Conservation (phyloP, 2,797 vertebrate species). For the Selene dorsalis region DNA sequence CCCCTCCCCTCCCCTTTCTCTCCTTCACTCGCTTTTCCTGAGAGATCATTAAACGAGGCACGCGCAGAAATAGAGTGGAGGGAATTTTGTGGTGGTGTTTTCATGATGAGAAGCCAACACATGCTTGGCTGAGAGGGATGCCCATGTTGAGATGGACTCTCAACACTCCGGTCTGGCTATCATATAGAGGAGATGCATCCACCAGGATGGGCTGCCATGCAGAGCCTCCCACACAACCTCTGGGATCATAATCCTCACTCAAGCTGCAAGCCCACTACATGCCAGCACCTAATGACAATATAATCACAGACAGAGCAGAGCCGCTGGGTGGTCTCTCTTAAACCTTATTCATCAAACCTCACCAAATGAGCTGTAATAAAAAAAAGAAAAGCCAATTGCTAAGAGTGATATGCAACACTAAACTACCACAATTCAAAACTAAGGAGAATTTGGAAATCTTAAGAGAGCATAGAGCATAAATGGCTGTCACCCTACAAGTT, state of each 20-base stretch:
- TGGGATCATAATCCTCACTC: conserved; percentile 43
- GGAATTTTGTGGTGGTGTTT: conserved; percentile 60
- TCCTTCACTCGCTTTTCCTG: conserved; percentile 57
- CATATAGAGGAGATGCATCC: conserved; percentile 28
- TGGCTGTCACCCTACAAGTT: conserved; percentile 33
- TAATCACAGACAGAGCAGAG: conserved; percentile 58
- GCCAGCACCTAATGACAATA: conserved; percentile 62
- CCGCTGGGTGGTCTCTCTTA: conserved; percentile 70
- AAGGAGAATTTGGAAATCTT: conserved; percentile 18
- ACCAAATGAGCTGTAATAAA: conserved; percentile 32
- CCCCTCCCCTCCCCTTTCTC: conserved; percentile 42
- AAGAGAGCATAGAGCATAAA: conserved; percentile 12
- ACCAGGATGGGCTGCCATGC: conserved; percentile 42
- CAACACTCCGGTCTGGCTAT: conserved; percentile 41
- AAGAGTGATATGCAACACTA: conserved; percentile 37
- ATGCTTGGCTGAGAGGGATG: conserved; percentile 59
- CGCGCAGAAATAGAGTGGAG: conserved; percentile 45
- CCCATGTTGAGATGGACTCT: conserved; percentile 50
- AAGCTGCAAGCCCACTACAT: conserved; percentile 38
- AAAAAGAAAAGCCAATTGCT: conserved; percentile 1
- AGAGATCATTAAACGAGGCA: conserved; percentile 58
- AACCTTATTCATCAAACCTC: conserved; percentile 52
- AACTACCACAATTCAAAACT: background rate
- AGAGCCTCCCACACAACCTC: conserved; percentile 53
- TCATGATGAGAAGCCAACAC: conserved; percentile 61